These are phyloP conservation scores for Pteronura brasiliensis DNA, from an alignment of 2,113 vertebrate genomes.

Conservation along the genomic window DNA sequence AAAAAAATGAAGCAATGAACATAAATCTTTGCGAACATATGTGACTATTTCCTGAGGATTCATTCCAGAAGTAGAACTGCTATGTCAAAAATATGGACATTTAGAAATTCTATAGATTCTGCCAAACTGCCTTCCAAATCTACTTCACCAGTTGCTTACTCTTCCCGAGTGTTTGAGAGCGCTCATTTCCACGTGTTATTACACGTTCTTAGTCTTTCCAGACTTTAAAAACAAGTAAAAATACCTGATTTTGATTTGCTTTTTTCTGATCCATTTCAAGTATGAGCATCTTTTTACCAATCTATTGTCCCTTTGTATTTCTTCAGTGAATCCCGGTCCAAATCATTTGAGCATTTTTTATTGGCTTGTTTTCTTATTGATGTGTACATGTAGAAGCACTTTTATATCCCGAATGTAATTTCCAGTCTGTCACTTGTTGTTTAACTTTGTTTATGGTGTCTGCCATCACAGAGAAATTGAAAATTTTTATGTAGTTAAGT, in stretches of 20 bases:
- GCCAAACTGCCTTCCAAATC: not conserved
- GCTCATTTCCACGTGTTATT: not conserved
- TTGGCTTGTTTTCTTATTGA: not conserved
- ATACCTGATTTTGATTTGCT: not conserved
- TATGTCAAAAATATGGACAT: not conserved
- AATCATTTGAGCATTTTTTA: not conserved
- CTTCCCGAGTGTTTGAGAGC: not conserved
- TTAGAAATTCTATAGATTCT: not conserved
- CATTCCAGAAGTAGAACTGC: not conserved
- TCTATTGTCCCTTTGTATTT: not conserved
- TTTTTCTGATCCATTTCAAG: not conserved
- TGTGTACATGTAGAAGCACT: not conserved
- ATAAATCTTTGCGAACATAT: not conserved
- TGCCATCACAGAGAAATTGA: not conserved
- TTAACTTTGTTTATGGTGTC: not conserved
- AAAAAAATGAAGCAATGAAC: not conserved
- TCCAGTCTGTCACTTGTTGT: not conserved
- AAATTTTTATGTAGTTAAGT: not conserved
- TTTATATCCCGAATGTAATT: not conserved
- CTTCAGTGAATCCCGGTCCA: not conserved
- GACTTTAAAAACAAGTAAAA: not conserved
- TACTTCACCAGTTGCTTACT: not conserved
- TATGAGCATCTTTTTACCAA: not conserved
- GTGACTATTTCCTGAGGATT: not conserved
- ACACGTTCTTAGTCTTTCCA: not conserved